phyloP scores from a whole-genome alignment of 1,140 invertebrate species.

The Batillaria attramentaria region DNA sequence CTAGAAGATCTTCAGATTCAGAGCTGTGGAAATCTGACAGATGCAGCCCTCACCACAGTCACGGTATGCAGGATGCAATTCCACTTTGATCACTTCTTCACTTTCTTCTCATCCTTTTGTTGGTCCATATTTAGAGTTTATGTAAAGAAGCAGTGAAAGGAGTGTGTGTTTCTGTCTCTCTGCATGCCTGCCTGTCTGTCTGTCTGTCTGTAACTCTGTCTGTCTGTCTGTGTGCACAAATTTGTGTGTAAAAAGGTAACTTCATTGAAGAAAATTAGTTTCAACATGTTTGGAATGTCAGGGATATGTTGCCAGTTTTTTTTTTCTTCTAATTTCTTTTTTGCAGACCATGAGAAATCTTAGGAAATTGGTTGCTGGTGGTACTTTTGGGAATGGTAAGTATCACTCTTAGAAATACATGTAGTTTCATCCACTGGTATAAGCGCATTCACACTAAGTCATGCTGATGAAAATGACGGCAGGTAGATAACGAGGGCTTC shows the following conservation, averaged over 20 bases:
- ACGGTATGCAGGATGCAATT: neutral
- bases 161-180: neutral
- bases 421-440: too few relatives aligned
- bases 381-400: constrained; percentile 1
- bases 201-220: neutral
- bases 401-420: neutral
- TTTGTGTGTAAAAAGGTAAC: too few relatives aligned
- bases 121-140: neutral
- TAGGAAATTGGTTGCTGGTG: neutral
- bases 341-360: constrained; percentile 1
- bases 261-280: too few relatives aligned
- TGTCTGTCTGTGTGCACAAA: too few relatives aligned
- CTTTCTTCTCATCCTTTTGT: neutral
- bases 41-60: neutral
- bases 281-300: too few relatives aligned
- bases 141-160: neutral
- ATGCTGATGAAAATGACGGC: too few relatives aligned
- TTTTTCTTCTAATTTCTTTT: neutral
- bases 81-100: neutral
- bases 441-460: too few relatives aligned
- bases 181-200: neutral
- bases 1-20: constrained; percentile 10
- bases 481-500: too few relatives aligned
- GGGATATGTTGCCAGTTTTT: too few relatives aligned
- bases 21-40: neutral